A percentile compares a stretch with the other conserved stretches of the same genome.
phyloP scores from a whole-genome alignment of 37 sponge, comb jelly and placozoan species.

The Haliclona indistincta region DNA sequence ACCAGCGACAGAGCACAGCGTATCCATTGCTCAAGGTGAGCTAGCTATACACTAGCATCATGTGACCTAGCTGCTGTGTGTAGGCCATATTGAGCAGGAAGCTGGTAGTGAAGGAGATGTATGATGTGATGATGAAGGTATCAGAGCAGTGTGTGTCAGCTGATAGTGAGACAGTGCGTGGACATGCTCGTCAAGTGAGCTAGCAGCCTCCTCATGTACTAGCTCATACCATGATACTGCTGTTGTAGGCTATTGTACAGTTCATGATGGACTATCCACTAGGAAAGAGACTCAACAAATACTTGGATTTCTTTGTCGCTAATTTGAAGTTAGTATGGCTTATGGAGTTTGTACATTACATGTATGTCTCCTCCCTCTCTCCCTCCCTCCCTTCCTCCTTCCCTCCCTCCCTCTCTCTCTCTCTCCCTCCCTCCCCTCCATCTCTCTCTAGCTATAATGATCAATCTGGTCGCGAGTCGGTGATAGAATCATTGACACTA shows the following conservation, averaged over 20 bases:
- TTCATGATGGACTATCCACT: slow-evolving; percentile 85
- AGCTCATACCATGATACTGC: slow-evolving; percentile 9
- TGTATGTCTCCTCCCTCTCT: no score
- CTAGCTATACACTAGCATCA: background rate
- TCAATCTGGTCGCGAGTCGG: no score
- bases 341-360: no score
- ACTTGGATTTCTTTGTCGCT: slow-evolving; percentile 58
- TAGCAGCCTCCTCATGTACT: background rate
- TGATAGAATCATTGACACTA: no score
- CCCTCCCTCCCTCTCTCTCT: no score
- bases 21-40: slow-evolving; percentile 89
- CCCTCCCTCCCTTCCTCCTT: no score
- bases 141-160: slow-evolving; percentile 56
- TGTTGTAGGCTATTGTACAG: slow-evolving; percentile 61
- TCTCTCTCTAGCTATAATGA: no score
- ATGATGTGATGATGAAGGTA: slow-evolving; percentile 79
- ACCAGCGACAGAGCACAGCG: slow-evolving; percentile 75
- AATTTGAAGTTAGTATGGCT: slow-evolving; percentile 71
- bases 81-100: slow-evolving; percentile 81
- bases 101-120: slow-evolving; percentile 53
- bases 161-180: slow-evolving; percentile 54
- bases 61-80: background rate
- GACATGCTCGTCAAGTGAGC: slow-evolving; percentile 74
- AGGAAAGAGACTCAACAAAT: slow-evolving; percentile 69
- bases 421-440: no score